Conservation (phyloP, 1,140 invertebrate genomes). For the Microplitis demolitor region DNA sequence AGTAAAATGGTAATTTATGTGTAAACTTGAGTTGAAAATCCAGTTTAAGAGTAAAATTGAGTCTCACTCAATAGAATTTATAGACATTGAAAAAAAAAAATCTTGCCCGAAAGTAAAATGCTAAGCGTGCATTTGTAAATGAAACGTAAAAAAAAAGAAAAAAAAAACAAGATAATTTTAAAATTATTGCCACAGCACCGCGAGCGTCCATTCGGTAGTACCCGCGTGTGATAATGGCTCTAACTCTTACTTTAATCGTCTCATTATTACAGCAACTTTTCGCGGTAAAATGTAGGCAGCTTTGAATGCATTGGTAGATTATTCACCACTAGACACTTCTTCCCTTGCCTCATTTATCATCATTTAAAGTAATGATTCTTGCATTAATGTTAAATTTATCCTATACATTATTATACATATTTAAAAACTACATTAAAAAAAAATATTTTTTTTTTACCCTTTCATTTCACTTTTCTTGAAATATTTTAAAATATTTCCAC, state of each 20-base stretch:
- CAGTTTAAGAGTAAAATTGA: no score
- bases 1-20: no score
- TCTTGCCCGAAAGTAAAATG: not conserved
- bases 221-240: conserved; percentile 21
- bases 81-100: no score
- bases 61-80: no score
- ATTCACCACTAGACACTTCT: not conserved
- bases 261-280: conserved; percentile 31
- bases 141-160: conserved; percentile 14
- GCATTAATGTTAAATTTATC: conserved; percentile 5
- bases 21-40: no score
- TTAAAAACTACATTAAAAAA: not conserved
- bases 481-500: not conserved
- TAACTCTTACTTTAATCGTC: conserved; percentile 17
- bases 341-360: not conserved
- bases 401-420: not conserved
- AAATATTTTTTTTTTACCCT: no score
- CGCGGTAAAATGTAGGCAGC: not conserved
- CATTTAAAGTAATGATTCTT: conserved; percentile 11
- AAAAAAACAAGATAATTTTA: conserved; percentile 33
- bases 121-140: conserved; percentile 15
- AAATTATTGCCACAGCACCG: conserved; percentile 26
- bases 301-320: conserved; percentile 4
- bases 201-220: not conserved
- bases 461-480: not conserved